Percentiles rank a stretch among this genome's conserved stretches.
These are phyloP conservation scores for Beroe forskalii DNA, from an alignment of 37 sponge, comb jelly and placozoan genomes.

Conservation along the genomic window DNA sequence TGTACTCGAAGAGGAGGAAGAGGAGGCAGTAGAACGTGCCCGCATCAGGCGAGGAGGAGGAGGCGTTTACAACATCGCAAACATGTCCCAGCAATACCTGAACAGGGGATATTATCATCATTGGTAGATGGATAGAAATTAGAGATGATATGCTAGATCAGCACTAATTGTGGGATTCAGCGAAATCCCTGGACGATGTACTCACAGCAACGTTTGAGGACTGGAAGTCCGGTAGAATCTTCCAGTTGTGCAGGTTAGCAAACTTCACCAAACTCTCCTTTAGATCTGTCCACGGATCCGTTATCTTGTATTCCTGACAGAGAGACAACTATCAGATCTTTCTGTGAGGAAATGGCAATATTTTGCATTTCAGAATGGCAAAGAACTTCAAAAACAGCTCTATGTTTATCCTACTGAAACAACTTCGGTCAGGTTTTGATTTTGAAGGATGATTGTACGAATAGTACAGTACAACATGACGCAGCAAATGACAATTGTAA, in stretches of 20 bases:
- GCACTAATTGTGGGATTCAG: not conserved
- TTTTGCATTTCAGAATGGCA: too few relatives aligned
- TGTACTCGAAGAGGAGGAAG: not conserved
- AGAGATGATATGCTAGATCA: not conserved
- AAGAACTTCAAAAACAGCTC: too few relatives aligned
- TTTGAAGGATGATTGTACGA: not conserved
- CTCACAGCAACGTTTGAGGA: not conserved
- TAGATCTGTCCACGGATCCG: not conserved
- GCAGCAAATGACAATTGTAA: not conserved
- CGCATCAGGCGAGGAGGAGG: not conserved
- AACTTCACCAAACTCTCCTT: not conserved
- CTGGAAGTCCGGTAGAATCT: conserved; percentile 9
- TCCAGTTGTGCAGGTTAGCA: conserved; percentile 7
- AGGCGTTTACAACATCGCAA: not conserved
- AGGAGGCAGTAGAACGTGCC: not conserved
- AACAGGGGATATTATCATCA: not conserved
- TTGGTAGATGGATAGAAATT: not conserved
- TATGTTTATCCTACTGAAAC: too few relatives aligned
- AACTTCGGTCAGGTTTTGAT: not conserved
- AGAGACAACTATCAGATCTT: too few relatives aligned
- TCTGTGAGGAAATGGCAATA: too few relatives aligned
- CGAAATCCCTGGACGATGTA: too few relatives aligned
- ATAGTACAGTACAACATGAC: not conserved
- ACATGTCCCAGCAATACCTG: not conserved
- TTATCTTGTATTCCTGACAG: conserved; percentile 15